A percentile compares a stretch with the other conserved stretches of the same genome.
These are phyloP conservation scores for Crematogaster levior DNA, from an alignment of 2,888 invertebrate species.

Conservation along the genomic window DNA sequence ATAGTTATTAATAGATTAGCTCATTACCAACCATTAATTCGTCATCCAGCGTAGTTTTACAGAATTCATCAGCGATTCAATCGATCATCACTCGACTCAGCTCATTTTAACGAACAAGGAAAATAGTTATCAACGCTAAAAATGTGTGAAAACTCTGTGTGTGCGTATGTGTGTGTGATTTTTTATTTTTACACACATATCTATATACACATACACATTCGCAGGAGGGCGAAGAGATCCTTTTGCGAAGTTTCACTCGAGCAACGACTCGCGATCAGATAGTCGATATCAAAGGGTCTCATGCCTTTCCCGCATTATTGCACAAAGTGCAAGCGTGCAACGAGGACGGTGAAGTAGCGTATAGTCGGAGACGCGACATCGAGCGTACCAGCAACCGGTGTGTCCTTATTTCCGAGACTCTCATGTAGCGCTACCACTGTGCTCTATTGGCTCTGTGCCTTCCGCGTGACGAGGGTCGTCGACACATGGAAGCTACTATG, in stretches of 20 bases:
- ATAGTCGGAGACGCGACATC: conserved; percentile 50
- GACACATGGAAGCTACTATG: conserved; percentile 39
- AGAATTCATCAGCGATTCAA: conserved; percentile 14
- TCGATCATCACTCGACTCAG: conserved; percentile 18
- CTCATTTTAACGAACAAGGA: conserved; percentile 2
- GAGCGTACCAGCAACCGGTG: conserved; percentile 51
- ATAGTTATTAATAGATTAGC: conserved; percentile 20
- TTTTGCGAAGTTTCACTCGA: conserved; percentile 40
- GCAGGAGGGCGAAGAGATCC: conserved; percentile 16
- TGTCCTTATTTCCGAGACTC: conserved; percentile 54
- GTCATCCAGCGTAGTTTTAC: not conserved
- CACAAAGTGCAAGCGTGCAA: conserved; percentile 54
- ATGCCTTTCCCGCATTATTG: conserved; percentile 54
- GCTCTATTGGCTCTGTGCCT: conserved; percentile 50
- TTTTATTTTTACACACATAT: not conserved
- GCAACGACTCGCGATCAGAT: conserved; percentile 50
- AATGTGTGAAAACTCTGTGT: not conserved
- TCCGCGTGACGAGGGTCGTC: conserved; percentile 52
- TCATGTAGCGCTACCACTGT: conserved; percentile 34
- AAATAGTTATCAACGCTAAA: conserved; percentile 8
- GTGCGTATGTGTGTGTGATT: not conserved
- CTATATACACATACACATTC: not conserved
- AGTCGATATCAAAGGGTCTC: conserved; percentile 58
- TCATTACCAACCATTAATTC: not conserved
- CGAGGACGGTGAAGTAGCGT: conserved; percentile 48